A percentile compares a stretch with the other conserved stretches of the same genome.
These are phyloP conservation scores for Ephestia elutella DNA, from an alignment of 1,140 invertebrate genomes.

Conservation along the genomic window DNA sequence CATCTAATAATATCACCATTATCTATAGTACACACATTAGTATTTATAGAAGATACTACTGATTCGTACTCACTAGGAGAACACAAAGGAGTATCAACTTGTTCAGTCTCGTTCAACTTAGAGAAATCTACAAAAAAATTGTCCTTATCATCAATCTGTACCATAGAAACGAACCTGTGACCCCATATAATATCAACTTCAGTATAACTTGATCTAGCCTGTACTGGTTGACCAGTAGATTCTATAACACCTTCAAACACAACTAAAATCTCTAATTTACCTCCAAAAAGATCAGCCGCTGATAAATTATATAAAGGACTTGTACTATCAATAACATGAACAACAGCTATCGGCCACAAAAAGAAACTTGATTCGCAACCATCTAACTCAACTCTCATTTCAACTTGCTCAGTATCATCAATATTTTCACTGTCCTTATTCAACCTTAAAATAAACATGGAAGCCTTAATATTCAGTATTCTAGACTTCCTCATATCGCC, in stretches of 20 bases:
- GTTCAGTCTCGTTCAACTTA: constrained; percentile 86
- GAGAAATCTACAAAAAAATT: constrained; percentile 90
- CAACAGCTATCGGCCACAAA: constrained; percentile 90
- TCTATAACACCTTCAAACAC: constrained; percentile 83
- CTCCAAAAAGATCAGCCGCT: constrained; percentile 85
- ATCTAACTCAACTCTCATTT: constrained; percentile 83
- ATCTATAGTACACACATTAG: constrained; percentile 22
- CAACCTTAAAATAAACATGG: constrained; percentile 85
- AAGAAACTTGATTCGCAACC: constrained; percentile 85
- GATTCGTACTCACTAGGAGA: constrained; percentile 79
- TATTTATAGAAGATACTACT: constrained; percentile 22
- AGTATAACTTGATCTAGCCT: constrained; percentile 78
- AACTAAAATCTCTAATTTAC: constrained; percentile 84
- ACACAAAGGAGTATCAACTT: constrained; percentile 89
- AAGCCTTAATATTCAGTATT: constrained; percentile 90
- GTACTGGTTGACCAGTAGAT: constrained; percentile 77
- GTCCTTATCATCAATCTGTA: constrained; percentile 85
- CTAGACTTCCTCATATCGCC: constrained; percentile 96
- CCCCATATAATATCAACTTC: constrained; percentile 82
- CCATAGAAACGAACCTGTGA: constrained; percentile 79
- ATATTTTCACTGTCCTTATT: constrained; percentile 84
- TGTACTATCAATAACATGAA: constrained; percentile 81
- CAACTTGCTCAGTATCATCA: constrained; percentile 77
- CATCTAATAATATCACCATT: constrained; percentile 7
- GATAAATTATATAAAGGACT: constrained; percentile 88